Conservation (phyloP, 2,888 invertebrate genomes). For the Drosophila siamana region DNA sequence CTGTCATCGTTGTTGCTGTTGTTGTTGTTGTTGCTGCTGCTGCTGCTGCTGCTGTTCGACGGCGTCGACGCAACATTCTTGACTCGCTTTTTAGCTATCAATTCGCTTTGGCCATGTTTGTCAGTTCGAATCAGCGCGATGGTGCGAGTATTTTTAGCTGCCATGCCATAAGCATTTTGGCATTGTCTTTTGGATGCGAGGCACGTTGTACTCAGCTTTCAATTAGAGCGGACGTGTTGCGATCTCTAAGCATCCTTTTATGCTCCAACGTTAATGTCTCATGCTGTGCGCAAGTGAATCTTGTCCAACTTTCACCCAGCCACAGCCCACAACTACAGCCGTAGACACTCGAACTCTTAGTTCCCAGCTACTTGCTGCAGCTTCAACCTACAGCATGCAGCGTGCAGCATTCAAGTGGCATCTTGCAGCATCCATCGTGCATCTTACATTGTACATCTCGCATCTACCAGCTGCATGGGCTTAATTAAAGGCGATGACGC, state of each 20-base stretch:
- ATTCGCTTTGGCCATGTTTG: conserved; percentile 61
- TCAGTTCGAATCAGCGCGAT: conserved; percentile 3
- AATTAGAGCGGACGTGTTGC: conserved; percentile 74
- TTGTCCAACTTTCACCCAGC: conserved; percentile 72
- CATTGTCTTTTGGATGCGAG: conserved; percentile 53
- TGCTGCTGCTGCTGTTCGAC: conserved; percentile 27
- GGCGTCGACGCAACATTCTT: conserved; percentile 73
- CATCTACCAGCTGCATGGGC: conserved; percentile 32
- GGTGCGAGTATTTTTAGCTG: conserved; percentile 50
- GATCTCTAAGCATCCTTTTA: conserved; percentile 74
- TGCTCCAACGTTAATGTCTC: conserved; percentile 77
- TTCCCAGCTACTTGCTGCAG: conserved; percentile 4
- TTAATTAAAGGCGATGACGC: conserved; percentile 49
- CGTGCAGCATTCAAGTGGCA: too few relatives aligned
- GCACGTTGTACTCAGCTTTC: conserved; percentile 73
- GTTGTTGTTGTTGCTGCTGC: conserved; percentile 21
- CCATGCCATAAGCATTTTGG: conserved; percentile 32
- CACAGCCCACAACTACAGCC: too few relatives aligned
- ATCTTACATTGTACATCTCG: neutral
- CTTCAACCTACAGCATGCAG: conserved; percentile 11
- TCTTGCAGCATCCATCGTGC: conserved; percentile 3
- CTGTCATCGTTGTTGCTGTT: conserved; percentile 57
- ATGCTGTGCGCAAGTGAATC: conserved; percentile 66
- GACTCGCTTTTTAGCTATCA: conserved; percentile 64
- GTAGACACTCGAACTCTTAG: neutral